Evolutionary conservation across 2,113 vertebrate genomes (phyloP).

Genomic region (Dicaeum eximium): DNA sequence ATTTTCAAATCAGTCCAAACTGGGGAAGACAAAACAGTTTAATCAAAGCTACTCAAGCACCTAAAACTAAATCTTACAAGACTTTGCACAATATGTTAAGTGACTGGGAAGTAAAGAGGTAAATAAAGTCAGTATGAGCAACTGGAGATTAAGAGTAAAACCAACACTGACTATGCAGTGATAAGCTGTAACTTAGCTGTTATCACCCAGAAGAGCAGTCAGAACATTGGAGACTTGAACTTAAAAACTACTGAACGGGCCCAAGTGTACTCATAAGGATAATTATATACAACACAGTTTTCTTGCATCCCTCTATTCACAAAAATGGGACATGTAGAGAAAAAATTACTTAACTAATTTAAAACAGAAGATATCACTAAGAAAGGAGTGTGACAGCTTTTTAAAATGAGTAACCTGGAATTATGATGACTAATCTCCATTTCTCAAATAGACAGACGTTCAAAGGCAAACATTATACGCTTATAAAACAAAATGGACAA

Average conservation of each 20-base stretch:
- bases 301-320: not conserved
- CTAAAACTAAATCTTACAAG: not conserved
- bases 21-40: not conserved
- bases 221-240: not conserved
- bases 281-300: not conserved
- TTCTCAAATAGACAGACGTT: not conserved
- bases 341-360: not conserved
- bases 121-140: not conserved
- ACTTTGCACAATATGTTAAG: not conserved
- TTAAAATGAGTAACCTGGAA: not conserved
- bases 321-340: not conserved
- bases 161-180: not conserved
- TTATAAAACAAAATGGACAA: not conserved
- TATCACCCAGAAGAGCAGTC: not conserved
- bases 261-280: not conserved
- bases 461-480: not conserved
- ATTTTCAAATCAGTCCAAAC: not conserved
- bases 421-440: not conserved
- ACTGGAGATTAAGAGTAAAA: not conserved
- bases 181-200: not conserved
- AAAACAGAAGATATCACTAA: not conserved
- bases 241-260: not conserved
- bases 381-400: not conserved
- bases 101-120: not conserved
- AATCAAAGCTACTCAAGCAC: not conserved